A percentile compares a stretch with the other conserved stretches of the same genome.
Conservation (phyloP, 1,140 invertebrate species). For the Leucophenga varia region DNA sequence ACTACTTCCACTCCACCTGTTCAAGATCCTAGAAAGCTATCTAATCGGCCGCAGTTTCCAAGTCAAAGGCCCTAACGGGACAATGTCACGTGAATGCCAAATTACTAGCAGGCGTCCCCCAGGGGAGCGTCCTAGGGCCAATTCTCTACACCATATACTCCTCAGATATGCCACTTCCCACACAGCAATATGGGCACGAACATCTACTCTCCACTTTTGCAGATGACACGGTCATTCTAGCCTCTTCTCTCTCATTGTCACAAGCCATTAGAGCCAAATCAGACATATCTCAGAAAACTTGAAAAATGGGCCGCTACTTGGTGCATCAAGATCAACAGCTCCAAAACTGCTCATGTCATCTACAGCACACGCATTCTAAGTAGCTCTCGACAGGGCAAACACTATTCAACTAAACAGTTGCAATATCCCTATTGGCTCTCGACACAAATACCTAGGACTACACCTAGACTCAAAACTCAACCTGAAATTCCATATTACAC, state of each 20-base stretch:
- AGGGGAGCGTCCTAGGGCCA: conserved; percentile 4
- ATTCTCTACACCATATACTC: conserved; percentile 3
- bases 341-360: conserved; percentile 2
- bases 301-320: conserved; percentile 1
- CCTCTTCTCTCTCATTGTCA: too few species aligned
- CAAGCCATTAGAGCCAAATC: too few species aligned
- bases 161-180: conserved; percentile 4
- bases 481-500: neutral
- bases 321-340: conserved; percentile 2
- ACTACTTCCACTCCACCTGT: neutral
- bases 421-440: too few species aligned
- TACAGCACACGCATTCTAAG: neutral
- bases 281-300: neutral
- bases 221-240: conserved; percentile 5
- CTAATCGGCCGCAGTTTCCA: neutral
- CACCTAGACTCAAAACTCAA: neutral
- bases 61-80: neutral
- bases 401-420: neutral
- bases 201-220: conserved; percentile 1
- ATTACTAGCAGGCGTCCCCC: neutral
- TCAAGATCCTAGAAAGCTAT: neutral
- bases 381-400: neutral
- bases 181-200: neutral
- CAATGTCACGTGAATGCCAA: neutral
- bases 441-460: neutral